A percentile compares a stretch with the other conserved stretches of the same genome.
phyloP scores from a whole-genome alignment of 2,888 invertebrate genomes.

The Phengaris arion region DNA sequence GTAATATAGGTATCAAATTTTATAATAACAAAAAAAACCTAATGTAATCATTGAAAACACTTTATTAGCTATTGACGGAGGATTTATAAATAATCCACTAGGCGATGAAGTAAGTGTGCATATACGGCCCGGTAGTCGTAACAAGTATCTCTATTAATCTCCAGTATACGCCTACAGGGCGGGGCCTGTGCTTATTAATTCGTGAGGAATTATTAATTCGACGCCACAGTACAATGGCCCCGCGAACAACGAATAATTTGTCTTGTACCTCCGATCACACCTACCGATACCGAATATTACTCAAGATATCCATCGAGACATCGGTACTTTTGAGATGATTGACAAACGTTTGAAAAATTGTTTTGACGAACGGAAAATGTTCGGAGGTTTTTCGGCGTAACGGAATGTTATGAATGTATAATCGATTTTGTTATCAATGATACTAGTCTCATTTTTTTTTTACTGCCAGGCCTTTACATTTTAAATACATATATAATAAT shows the following conservation, averaged over 20 bases:
- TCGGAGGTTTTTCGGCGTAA: background rate
- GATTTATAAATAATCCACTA: conserved; percentile 38
- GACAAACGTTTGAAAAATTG: conserved; percentile 43
- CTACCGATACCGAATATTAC: conserved; percentile 38
- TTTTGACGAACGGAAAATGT: conserved; percentile 40
- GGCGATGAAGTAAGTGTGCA: conserved; percentile 58
- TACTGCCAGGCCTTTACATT: background rate
- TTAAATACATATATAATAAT: no score
- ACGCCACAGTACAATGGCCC: conserved; percentile 56
- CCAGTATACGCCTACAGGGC: conserved; percentile 73
- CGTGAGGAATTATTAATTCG: conserved; percentile 67
- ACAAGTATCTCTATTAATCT: conserved; percentile 69
- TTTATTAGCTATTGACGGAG: conserved; percentile 13
- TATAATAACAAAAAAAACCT: background rate
- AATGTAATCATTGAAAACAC: background rate
- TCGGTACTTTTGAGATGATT: conserved; percentile 41
- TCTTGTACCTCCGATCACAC: conserved; percentile 44
- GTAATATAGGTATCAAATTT: no score
- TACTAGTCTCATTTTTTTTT: background rate
- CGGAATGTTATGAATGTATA: background rate
- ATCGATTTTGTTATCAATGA: background rate
- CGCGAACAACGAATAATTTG: conserved; percentile 45
- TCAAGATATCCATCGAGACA: conserved; percentile 42
- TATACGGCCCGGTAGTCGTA: conserved; percentile 63
- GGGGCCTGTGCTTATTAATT: conserved; percentile 73